A percentile compares a stretch with the other conserved stretches of the same genome.
These are phyloP conservation scores for Grammomys surdaster DNA, from an alignment of 2,113 vertebrate species.

Conservation along the genomic window DNA sequence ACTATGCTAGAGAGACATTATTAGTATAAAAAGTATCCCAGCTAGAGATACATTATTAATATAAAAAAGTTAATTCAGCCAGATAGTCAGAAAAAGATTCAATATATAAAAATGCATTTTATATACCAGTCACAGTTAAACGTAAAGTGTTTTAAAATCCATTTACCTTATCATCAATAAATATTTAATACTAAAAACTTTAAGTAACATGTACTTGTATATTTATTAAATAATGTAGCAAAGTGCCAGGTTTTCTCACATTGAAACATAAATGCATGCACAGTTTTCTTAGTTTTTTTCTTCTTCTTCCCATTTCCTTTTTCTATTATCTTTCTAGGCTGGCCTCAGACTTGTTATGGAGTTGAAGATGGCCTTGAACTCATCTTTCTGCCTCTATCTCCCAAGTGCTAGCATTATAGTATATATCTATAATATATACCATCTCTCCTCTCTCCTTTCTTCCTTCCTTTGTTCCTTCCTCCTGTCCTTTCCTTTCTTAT, in stretches of 20 bases:
- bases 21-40: not conserved
- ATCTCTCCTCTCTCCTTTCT: no score
- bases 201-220: not conserved
- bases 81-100: not conserved
- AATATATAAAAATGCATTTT: not conserved
- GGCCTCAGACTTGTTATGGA: not conserved
- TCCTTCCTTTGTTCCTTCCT: no score
- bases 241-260: not conserved
- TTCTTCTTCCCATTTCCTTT: not conserved
- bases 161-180: not conserved
- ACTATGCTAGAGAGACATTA: not conserved
- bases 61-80: not conserved
- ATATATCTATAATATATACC: no score
- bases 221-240: not conserved
- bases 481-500: not conserved
- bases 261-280: not conserved
- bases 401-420: not conserved
- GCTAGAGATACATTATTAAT: not conserved
- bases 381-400: not conserved
- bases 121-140: not conserved
- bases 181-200: not conserved
- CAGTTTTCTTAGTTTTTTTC: not conserved
- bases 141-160: not conserved
- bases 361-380: not conserved
- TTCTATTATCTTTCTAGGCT: not conserved